phyloP scores from a whole-genome alignment of 2,888 invertebrate genomes.

The Melipona beecheii region DNA sequence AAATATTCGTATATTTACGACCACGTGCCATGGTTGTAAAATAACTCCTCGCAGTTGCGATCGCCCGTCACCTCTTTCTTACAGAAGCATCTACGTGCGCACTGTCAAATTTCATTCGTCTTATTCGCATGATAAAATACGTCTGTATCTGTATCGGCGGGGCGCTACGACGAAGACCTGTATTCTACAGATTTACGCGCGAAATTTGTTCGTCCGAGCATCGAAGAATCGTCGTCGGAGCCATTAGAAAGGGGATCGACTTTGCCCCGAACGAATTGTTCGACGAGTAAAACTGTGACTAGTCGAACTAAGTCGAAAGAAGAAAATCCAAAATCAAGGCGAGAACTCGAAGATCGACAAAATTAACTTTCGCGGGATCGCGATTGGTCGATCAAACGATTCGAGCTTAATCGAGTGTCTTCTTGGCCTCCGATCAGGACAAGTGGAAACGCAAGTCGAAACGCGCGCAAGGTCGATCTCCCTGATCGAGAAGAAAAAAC shows the following conservation, averaged over 20 bases:
- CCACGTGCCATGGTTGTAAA: constrained; percentile 9
- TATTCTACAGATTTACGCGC: background rate
- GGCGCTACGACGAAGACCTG: background rate
- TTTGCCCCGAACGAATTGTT: background rate
- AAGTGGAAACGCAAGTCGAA: background rate
- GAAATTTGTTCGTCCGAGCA: background rate
- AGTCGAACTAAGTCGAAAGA: too few relatives aligned
- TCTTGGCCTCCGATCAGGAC: background rate
- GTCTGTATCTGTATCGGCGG: background rate
- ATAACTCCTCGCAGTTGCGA: constrained; percentile 18
- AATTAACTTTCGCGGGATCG: background rate
- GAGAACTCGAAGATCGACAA: too few relatives aligned
- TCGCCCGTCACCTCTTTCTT: constrained; percentile 23
- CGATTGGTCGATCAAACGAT: too few relatives aligned
- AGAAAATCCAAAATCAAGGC: too few relatives aligned
- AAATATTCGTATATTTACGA: background rate
- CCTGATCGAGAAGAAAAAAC: constrained; percentile 1
- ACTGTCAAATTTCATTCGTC: constrained; percentile 4
- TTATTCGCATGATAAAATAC: background rate
- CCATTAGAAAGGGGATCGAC: constrained; percentile 6
- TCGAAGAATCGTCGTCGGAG: background rate
- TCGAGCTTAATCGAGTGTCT: too few relatives aligned
- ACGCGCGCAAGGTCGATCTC: constrained; percentile 22
- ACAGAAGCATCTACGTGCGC: constrained; percentile 7
- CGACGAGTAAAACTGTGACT: background rate